phyloP scores from a whole-genome alignment of 2,797 vertebrate species.

The Poeciliopsis paucimaculata region DNA sequence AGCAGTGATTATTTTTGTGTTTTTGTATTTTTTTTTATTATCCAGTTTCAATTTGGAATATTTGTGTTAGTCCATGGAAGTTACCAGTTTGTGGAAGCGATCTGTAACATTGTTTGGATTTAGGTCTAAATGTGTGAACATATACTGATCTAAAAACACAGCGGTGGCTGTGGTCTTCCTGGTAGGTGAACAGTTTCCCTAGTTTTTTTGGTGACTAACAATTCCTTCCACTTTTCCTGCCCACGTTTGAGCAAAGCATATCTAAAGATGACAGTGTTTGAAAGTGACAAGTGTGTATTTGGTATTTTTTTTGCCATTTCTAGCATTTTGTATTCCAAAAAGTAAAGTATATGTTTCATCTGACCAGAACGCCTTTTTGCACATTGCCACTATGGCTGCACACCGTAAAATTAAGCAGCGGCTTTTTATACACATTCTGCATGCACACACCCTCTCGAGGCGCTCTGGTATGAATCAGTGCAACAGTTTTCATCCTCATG shows the following conservation, averaged over 20 bases:
- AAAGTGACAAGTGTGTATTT: neutral
- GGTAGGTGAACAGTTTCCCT: neutral
- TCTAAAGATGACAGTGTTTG: neutral
- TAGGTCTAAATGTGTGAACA: neutral
- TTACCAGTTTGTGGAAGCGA: neutral
- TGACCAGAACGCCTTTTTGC: neutral
- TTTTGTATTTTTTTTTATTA: neutral
- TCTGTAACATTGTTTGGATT: neutral
- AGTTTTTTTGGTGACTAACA: neutral
- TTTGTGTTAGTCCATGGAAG: neutral
- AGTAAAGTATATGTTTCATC: neutral
- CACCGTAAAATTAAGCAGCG: neutral
- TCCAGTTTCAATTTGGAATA: neutral
- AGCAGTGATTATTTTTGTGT: neutral
- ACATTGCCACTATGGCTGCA: neutral
- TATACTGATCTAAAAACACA: neutral
- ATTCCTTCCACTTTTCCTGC: neutral
- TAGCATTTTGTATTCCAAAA: neutral
- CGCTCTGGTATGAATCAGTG: constrained; percentile 26
- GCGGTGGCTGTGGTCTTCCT: neutral
- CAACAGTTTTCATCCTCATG: constrained; percentile 21
- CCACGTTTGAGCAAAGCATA: neutral
- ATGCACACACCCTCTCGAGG: neutral
- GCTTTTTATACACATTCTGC: neutral
- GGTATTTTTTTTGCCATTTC: neutral